A percentile compares a stretch with the other conserved stretches of the same genome.
Conservation (phyloP, 2,113 vertebrate species). For the Vireo altiloquus region DNA sequence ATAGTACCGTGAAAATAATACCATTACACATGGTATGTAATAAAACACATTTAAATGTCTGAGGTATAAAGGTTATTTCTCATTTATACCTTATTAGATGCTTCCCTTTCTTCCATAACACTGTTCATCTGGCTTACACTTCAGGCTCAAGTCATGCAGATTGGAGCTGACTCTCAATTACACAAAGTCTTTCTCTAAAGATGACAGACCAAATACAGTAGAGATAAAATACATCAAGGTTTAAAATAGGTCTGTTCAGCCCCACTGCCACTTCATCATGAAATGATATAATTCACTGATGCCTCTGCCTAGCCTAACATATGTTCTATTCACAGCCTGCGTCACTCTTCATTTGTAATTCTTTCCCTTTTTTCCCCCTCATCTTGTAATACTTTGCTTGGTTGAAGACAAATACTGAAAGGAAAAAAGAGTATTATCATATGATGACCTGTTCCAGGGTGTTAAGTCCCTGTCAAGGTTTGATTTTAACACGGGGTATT, state of each 20-base stretch:
- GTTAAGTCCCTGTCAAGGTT: constrained; percentile 85
- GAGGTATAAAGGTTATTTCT: constrained; percentile 63
- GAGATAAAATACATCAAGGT: constrained; percentile 92
- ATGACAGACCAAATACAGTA: constrained; percentile 92
- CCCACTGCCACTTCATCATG: constrained; percentile 89
- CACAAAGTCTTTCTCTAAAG: constrained; percentile 81
- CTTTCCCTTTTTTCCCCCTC: constrained; percentile 74
- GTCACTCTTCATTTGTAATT: constrained; percentile 97
- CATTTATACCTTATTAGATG: constrained; percentile 75
- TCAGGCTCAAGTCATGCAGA: constrained; percentile 83
- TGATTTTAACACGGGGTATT: constrained; percentile 78
- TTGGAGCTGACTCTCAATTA: constrained; percentile 94
- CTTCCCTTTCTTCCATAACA: constrained; percentile 66
- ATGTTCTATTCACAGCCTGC: constrained; percentile 91
- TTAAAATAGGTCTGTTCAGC: constrained; percentile 95
- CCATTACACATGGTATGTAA: constrained; percentile 30
- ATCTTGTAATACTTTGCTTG: constrained; percentile 83
- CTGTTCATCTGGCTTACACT: constrained; percentile 70
- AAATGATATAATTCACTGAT: constrained; percentile 85
- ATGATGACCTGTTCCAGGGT: constrained; percentile 88
- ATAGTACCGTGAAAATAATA: constrained; percentile 9
- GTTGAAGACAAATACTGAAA: constrained; percentile 86
- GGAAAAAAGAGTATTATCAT: constrained; percentile 78
- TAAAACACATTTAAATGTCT: constrained; percentile 44
- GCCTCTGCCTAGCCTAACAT: constrained; percentile 86